Base-by-base conservation (phyloP, 2,113 vertebrate genomes). In the Felis catus region DNA sequence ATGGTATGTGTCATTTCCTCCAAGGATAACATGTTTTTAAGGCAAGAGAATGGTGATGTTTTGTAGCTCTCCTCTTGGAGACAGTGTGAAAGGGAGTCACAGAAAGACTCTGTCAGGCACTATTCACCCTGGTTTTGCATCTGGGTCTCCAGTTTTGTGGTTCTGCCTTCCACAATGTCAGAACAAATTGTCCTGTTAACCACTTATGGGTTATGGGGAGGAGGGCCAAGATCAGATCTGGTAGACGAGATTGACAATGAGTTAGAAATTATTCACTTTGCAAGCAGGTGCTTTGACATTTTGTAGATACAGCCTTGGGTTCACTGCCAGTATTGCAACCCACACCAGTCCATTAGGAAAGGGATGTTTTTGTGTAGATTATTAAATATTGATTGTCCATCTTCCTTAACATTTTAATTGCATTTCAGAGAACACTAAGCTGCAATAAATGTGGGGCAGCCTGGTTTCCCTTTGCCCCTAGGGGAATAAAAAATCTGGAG, bases 341-440 rank as follows among this genome's bases (percentile, higher is more conserved):
- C n/a, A 73, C n/a, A 65, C 7, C 63, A 41, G n/a, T 48, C 87
- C 93, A 92, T 81, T 88, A 89, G 13, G 36, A 89, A 85, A 5
- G 36, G 65, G 5, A 12, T 36, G 36, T 74, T 89, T 85, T 33
- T 7, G 66, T 58, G 51, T 33, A 76, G 83, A 82, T 85, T 68
- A 78, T 86, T 45, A 92, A 95, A 95, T 96, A 94, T 97, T 89
- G 95, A 96, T 95, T 71, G 61, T 25, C 66, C 41, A n/a, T 71
- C 66, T 45, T 80, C 23, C 79, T 85, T 73, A 84, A 71, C 58
- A 71, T 92, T 92, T 95, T 95, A 97, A 96, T 94, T 96, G 93
- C 79, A 66, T 92, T 86, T 95, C 83, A 63, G 93, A 89, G 93
- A 78, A 76, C 33, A 55, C 23, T 48, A 66, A 89, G 66, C 83